These are phyloP conservation scores for Dexiosoma caninum DNA, from an alignment of 2,888 invertebrate genomes.

Conservation along the genomic window DNA sequence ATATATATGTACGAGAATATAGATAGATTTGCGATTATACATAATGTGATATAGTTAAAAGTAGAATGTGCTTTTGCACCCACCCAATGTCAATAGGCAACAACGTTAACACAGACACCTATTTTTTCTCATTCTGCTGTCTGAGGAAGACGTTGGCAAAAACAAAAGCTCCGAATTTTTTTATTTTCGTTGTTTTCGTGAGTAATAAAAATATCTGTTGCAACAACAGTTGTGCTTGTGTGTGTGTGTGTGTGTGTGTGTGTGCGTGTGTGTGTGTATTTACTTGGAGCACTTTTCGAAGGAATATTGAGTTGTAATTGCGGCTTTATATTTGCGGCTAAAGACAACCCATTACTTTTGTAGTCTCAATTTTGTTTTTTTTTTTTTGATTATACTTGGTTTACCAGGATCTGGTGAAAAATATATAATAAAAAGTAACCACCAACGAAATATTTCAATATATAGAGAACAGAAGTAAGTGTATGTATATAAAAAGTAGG, in stretches of 20 bases:
- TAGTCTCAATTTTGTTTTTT: conserved; percentile 32
- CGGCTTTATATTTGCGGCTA: conserved; percentile 74
- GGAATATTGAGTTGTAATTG: conserved; percentile 66
- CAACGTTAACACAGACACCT: neutral
- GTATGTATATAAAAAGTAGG: neutral
- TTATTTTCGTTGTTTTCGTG: too few species aligned
- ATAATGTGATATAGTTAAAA: too few species aligned
- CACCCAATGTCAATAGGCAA: neutral
- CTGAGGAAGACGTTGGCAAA: neutral
- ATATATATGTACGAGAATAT: too few species aligned
- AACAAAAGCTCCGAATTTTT: neutral
- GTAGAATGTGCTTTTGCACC: conserved; percentile 1
- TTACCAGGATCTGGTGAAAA: conserved; percentile 31
- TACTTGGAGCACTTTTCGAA: conserved; percentile 41
- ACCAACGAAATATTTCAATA: conserved; percentile 46
- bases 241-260: neutral
- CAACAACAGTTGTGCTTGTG: neutral
- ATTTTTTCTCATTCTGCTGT: neutral
- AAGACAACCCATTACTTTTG: conserved; percentile 70
- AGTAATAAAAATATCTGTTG: neutral
- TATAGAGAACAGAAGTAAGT: neutral
- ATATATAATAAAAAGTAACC: neutral
- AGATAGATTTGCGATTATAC: too few species aligned
- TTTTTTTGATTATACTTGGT: conserved; percentile 44
- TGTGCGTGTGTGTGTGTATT: neutral